Conservation (phyloP, 2,888 invertebrate genomes). For the Cheilosia vulpina region DNA sequence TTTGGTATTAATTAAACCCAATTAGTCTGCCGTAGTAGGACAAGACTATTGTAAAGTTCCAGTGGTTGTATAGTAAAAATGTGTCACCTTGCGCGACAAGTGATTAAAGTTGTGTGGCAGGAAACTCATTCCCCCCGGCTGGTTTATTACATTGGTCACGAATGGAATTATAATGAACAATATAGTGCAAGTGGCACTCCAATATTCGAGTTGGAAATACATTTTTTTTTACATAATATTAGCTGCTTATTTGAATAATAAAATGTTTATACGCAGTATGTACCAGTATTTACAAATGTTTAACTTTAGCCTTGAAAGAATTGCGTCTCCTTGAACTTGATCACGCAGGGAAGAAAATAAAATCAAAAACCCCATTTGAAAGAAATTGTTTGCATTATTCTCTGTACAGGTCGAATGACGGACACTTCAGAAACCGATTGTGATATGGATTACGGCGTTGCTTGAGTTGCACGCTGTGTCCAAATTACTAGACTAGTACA, state of each 20-base stretch:
- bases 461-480: too few species aligned
- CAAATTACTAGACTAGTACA: neutral
- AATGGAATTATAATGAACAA: constrained; percentile 27
- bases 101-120: neutral
- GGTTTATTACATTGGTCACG: constrained; percentile 56
- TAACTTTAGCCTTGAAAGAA: neutral
- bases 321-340: constrained; percentile 60
- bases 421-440: neutral
- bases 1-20: constrained; percentile 35
- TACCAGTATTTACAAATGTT: constrained; percentile 19
- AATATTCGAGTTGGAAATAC: neutral
- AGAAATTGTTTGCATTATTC: neutral
- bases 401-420: neutral
- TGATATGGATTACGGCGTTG: neutral
- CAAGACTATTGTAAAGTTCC: constrained; percentile 23
- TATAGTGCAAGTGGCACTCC: constrained; percentile 8
- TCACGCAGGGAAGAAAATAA: neutral
- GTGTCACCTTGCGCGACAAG: constrained; percentile 38
- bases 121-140: neutral
- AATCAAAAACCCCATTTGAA: neutral
- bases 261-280: constrained; percentile 10
- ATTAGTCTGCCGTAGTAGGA: constrained; percentile 25
- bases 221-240: neutral
- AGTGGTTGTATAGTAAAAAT: neutral
- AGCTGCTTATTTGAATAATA: constrained; percentile 42